Evolutionary conservation across 1,140 invertebrate species (phyloP).

Genomic region (Notospermus geniculatus): DNA sequence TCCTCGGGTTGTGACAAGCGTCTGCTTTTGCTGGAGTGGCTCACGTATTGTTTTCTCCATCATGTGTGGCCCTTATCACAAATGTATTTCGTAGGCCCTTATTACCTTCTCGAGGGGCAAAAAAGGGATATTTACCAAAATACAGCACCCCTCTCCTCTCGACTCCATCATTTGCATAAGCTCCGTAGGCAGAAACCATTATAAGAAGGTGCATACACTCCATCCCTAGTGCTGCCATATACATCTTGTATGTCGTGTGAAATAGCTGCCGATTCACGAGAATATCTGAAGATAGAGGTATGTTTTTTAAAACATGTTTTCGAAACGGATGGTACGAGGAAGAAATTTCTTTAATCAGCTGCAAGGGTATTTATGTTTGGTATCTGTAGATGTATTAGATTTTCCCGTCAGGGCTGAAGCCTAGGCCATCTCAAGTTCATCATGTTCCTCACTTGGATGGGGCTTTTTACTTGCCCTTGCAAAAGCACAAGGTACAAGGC

Average conservation of each 20-base stretch:
- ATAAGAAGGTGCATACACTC: slow-evolving; percentile 65
- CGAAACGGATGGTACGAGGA: slow-evolving; percentile 40
- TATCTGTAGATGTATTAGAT: no score
- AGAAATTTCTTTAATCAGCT: slow-evolving; percentile 11
- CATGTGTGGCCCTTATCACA: no score
- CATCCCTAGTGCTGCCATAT: slow-evolving; percentile 68
- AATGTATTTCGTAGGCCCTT: no score
- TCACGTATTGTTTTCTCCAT: no score
- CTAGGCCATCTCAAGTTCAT: neutral
- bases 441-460: no score
- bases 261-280: slow-evolving; percentile 73
- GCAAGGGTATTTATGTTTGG: slow-evolving; percentile 2
- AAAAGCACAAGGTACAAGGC: no score
- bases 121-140: slow-evolving; percentile 59
- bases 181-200: slow-evolving; percentile 66
- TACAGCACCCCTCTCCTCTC: slow-evolving; percentile 61
- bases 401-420: neutral
- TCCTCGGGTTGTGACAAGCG: no score
- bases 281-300: slow-evolving; percentile 61
- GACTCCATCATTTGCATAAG: slow-evolving; percentile 70
- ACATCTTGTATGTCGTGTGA: slow-evolving; percentile 86
- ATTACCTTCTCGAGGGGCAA: neutral
- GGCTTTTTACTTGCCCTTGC: no score
- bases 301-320: slow-evolving; percentile 9
- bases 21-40: no score